phyloP scores from a whole-genome alignment of 2,888 invertebrate genomes.

The Drosophila nr. fundita region DNA sequence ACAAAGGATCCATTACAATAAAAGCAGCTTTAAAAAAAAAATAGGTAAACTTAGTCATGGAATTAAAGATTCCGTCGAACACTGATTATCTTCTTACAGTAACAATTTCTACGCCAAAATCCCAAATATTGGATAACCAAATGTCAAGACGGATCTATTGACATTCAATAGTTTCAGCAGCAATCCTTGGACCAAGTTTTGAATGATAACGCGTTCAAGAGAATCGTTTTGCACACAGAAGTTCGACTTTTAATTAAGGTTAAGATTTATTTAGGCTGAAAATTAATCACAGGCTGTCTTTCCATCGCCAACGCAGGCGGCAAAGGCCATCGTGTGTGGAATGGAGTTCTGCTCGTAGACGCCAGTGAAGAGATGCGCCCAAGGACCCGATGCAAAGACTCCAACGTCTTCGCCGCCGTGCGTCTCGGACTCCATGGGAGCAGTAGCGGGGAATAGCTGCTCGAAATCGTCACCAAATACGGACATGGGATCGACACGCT shows the following conservation, averaged over 20 bases:
- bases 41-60: not conserved
- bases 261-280: constrained; percentile 30
- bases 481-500: constrained; percentile 72
- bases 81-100: not conserved
- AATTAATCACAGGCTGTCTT: constrained; percentile 82
- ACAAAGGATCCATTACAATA: not conserved
- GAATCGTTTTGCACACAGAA: constrained; percentile 38
- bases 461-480: constrained; percentile 14
- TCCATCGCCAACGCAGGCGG: constrained; percentile 90
- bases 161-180: not conserved
- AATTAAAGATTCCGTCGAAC: not conserved
- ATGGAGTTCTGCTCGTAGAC: constrained; percentile 92
- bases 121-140: not conserved
- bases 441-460: constrained; percentile 87
- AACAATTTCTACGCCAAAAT: not conserved
- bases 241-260: constrained; percentile 44
- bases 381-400: constrained; percentile 91
- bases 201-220: constrained; percentile 48
- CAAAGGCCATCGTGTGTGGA: constrained; percentile 91
- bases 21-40: not conserved
- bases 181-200: constrained; percentile 42
- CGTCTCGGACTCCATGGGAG: constrained; percentile 86
- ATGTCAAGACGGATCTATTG: not conserved
- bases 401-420: constrained; percentile 93
- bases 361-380: constrained; percentile 92